Base-by-base conservation (phyloP, 2,797 vertebrate genomes). In the Anguilla obscura region DNA sequence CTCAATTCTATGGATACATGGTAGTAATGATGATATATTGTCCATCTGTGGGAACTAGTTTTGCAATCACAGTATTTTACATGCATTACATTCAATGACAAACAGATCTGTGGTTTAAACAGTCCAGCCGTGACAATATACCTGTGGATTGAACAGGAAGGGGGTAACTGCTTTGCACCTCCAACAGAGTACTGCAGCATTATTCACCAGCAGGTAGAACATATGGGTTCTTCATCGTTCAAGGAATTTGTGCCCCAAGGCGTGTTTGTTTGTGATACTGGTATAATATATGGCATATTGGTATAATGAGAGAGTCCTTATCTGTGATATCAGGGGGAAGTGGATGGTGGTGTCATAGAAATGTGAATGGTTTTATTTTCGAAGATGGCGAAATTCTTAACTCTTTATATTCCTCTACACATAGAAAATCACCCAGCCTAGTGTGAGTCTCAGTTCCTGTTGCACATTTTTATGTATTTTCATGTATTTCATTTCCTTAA, bases 331-430 rank as follows among this genome's bases (percentile, higher is more conserved):
- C 92, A 90, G 89, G 87, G 40, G 88, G 89, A 89, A 91, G 91
- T 91, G 89, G 91, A 93, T 91, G 91, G 91, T 89, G 87, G 88
- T 92, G 92, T 93, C 92, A 88, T 87, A 86, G 88, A 87, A 87
- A 87, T 85, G 79, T 85, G 63, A 66, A 69, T 18, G 89, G 84
- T 88, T 91, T 90, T 90, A 88, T 36, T 87, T 66, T 66, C 3
- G 10, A 66, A 27, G 14, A 52, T 12, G 50, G 50, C 10, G 1
- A 56, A 52, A 52, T 52, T 52, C 50, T 52, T 52, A 52, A 52
- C 50, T 12, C 50, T 52, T 52, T 52, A 52, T 8, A 52, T 52
- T 12, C 10, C 50, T 52, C 50, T 52, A 12, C 50, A 52, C 50
- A 52, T 52, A 52, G 40, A 63, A 63, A 63, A 4, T 18, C 14